Percentiles rank a stretch among this genome's conserved stretches.
Evolutionary conservation across 2,888 invertebrate genomes (phyloP).

Genomic region (Zhuqinia jingwanae): DNA sequence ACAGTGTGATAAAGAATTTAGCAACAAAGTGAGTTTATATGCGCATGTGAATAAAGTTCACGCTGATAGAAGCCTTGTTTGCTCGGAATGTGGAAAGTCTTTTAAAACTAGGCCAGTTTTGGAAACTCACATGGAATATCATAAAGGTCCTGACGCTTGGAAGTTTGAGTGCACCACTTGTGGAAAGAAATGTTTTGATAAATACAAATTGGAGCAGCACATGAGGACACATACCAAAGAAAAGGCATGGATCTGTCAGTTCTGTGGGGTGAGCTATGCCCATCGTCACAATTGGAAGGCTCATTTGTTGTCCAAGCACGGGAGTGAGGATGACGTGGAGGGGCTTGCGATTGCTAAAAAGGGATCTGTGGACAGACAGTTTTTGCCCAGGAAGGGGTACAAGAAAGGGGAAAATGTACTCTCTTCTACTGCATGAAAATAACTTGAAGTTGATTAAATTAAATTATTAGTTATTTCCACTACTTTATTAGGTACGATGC

Average conservation of each 20-base stretch:
- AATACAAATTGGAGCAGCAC: not conserved
- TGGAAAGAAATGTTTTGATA: not conserved
- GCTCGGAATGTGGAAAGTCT: not conserved
- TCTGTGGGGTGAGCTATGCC: not conserved
- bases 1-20: not conserved
- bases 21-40: not conserved
- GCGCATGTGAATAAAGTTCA: not conserved
- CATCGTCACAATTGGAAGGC: not conserved
- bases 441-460: no score
- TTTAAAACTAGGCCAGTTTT: not conserved
- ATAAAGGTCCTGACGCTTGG: not conserved
- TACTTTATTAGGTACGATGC: no score
- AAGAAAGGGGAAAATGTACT: constrained; percentile 1
- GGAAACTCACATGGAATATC: not conserved
- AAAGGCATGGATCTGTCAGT: not conserved
- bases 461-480: no score
- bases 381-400: not conserved
- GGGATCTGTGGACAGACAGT: not conserved
- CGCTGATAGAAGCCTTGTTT: not conserved
- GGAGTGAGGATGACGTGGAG: not conserved
- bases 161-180: not conserved
- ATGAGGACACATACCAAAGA: not conserved
- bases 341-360: not conserved
- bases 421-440: no score
- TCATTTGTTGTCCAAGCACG: not conserved